Evolutionary conservation across 2,888 invertebrate genomes (phyloP).

Genomic region (Hymenopus coronatus): DNA sequence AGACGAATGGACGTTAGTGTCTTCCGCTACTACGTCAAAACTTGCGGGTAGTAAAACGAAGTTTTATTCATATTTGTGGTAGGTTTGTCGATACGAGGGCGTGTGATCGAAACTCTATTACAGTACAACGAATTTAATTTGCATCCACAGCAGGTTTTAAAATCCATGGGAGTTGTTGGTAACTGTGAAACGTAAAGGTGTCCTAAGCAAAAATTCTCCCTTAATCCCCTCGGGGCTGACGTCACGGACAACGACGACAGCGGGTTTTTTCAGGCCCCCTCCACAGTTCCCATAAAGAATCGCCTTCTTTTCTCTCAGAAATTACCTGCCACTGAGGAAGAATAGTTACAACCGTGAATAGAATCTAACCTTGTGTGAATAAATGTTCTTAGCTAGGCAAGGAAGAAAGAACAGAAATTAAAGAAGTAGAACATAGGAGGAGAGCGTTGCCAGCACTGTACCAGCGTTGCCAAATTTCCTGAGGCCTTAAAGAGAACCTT

Average conservation of each 20-base stretch:
- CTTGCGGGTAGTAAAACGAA: no score
- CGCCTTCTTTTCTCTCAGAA: not conserved
- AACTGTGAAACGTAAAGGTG: not conserved
- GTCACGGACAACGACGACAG: not conserved
- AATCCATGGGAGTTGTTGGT: not conserved
- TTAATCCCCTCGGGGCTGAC: not conserved
- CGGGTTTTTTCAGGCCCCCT: not conserved
- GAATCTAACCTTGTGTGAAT: not conserved
- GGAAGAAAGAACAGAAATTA: not conserved
- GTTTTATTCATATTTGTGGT: no score
- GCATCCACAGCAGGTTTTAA: not conserved
- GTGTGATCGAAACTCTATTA: no score
- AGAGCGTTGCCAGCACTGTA: not conserved
- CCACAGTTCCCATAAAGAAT: not conserved
- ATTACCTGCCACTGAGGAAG: not conserved
- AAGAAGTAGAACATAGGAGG: not conserved
- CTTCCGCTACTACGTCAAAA: no score
- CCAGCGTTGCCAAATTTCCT: not conserved
- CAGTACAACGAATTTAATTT: not conserved
- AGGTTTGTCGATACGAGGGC: not conserved
- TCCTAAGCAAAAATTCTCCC: not conserved
- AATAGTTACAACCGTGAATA: not conserved
- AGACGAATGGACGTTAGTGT: no score
- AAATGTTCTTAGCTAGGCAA: not conserved
- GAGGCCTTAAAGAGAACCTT: not conserved